Evolutionary conservation across 2,113 vertebrate genomes (phyloP), one percentile per base, ranked within the genome.

Genomic region (Rhipidura dahli): DNA sequence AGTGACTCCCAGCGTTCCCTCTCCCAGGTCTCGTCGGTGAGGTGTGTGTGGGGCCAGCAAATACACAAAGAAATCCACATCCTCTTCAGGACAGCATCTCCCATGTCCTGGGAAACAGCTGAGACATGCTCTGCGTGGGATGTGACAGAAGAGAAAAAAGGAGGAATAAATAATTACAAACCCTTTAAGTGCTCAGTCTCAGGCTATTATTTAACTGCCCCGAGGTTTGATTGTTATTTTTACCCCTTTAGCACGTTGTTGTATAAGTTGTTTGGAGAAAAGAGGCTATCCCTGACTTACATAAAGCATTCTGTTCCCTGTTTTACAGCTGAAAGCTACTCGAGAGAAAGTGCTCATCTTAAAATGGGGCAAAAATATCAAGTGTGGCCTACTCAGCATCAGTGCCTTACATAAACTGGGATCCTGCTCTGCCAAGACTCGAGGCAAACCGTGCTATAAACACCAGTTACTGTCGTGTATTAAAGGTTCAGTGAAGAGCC

Each of bases 181-280:
- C 50, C 72, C 53, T 89, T 47, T 13, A 83, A 49, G 18, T 49
- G 70, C 57, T 69, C 50, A 7, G 16, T 51, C 53, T 76, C 70
- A 57, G 50, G 47, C 66, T 90, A 79, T 85, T 96, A 94, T 85
- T 93, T 94, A 94, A 95, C 70, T 73, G 78, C 70, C 94, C 87
- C 11, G 15, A 89, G 81, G 59, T 91, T 56, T 69, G 54, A 87
- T 47, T 75, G 44, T 89, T 87, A 60, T 76, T 93, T 91, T 83
- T 65, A 82, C 31, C n/a, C 71, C 64, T 81, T 81, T 33, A 86
- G 68, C 63, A 88, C 37, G 24, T 73, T 35, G 93, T 94, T 97
- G 92, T 96, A 8, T 96, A 93, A 95, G 85, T 83, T 76, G 87
- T 96, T 96, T 87, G 66, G 90, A 65, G 78, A 90, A 93, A 94